Percentiles rank a stretch among this genome's conserved stretches.
These are phyloP conservation scores for Heliconius congener DNA, from an alignment of 1,140 invertebrate genomes.

Conservation along the genomic window DNA sequence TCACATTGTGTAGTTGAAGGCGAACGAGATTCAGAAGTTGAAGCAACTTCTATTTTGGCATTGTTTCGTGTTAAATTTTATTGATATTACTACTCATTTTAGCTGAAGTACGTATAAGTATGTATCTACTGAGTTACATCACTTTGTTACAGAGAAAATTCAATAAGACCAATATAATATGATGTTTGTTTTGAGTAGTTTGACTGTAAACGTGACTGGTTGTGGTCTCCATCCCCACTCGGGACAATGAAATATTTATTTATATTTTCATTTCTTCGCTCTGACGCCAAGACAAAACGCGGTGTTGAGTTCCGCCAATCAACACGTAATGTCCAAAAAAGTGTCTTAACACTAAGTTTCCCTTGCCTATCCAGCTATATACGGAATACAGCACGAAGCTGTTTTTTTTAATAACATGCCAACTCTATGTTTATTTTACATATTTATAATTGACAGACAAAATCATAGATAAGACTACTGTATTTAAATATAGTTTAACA, in stretches of 20 bases:
- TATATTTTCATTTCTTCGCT: no score
- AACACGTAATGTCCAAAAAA: no score
- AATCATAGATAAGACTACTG: conserved; percentile 4
- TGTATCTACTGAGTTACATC: background rate
- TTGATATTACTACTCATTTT: conserved; percentile 2
- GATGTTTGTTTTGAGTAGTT: no score
- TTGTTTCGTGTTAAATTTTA: conserved; percentile 31
- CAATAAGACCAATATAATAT: background rate
- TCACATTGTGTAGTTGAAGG: conserved; percentile 60
- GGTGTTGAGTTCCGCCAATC: no score
- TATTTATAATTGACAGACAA: conserved; percentile 8
- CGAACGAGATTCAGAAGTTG: conserved; percentile 64
- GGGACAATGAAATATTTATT: no score
- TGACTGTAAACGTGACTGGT: no score
- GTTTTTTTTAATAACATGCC: background rate
- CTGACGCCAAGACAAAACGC: no score
- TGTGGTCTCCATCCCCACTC: no score
- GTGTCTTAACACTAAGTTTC: no score
- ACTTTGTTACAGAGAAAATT: background rate
- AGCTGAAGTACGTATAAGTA: background rate
- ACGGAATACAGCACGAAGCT: no score
- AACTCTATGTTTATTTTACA: background rate
- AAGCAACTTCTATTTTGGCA: conserved; percentile 23
- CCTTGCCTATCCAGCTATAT: no score
- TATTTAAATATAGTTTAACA: conserved; percentile 26